Evolutionary conservation across 1,140 invertebrate genomes (phyloP), one percentile per base, ranked within the genome.

Genomic region (Drosophila leontia): DNA sequence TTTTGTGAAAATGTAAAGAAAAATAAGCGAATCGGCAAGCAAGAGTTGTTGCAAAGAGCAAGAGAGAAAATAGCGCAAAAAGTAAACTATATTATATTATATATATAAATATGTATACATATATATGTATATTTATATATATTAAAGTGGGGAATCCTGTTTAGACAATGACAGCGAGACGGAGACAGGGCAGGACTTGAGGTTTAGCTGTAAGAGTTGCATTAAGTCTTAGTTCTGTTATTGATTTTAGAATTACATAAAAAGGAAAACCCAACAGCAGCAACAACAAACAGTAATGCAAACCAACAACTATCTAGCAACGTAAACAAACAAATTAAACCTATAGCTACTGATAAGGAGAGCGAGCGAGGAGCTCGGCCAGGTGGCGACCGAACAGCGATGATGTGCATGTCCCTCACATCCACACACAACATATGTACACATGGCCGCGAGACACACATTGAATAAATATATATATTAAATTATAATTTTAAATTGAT

Each of bases 1-100:
- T 88, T 75, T 87, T 87, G 83, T 88, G 80, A 87, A 87, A 63
- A 61, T 82, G 82, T 85, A 82, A 86, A 80, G 61, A 84, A 55
- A 41, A n/a, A 26, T 7, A 64, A 35, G 26, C 12, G 55, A 19
- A 39, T 19, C 9, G 23, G 39, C 15, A 29, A 12, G 17, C 32
- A n/a, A 23, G 48, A 34, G 15, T 13, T 61, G 37, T 13, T 61
- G 37, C 48, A 37, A 23, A 5, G 13, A 26, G 35, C 37, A 12
- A 29, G 26, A 29, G 26, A 7, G 6, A 15, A 68, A 56, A 77
- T 68, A 77, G 75, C 74, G 75, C 75, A 77, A 77, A 76, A 41
- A 45, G 58, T 53, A 67, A 69, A 68, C 65, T 67, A 61, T 59
- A 72, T 58, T 59, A 44, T 70, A 55, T 29, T 59, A 64, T 62